Evolutionary conservation across 2,797 vertebrate genomes (phyloP).

Genomic region (Acrocephalus scirpaceus): DNA sequence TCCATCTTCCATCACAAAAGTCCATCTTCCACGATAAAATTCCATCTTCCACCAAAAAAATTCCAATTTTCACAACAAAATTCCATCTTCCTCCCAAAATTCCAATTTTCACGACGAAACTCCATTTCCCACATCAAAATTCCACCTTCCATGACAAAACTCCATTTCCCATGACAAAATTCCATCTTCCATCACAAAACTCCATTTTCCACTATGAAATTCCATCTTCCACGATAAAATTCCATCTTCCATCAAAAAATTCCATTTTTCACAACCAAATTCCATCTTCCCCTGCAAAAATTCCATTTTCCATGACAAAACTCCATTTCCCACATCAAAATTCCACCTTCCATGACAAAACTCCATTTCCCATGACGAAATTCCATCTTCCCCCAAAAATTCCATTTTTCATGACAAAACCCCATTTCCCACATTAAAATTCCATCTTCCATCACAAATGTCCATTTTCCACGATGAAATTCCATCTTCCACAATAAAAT

Average conservation of each 20-base stretch:
- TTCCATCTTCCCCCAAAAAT: too few relatives aligned
- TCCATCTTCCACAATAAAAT: rapidly evolving
- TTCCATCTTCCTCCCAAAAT: too few relatives aligned
- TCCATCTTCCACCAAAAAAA: not conserved
- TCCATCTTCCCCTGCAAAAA: not conserved
- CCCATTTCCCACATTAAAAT: too few relatives aligned
- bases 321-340: not conserved
- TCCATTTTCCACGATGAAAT: too few relatives aligned
- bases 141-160: too few relatives aligned
- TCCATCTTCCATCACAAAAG: not conserved
- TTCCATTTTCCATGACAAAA: not conserved
- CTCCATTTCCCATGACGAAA: not conserved
- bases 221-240: too few relatives aligned
- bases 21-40: not conserved
- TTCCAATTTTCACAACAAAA: not conserved
- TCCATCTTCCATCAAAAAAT: not conserved
- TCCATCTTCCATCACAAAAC: not conserved
- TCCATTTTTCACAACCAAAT: too few relatives aligned
- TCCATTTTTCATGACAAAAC: not conserved
- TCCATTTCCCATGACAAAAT: rapidly evolving
- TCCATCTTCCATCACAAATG: too few relatives aligned
- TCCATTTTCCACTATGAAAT: too few relatives aligned
- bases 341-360: not conserved
- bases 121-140: too few relatives aligned
- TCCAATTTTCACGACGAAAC: not conserved